Conservation (phyloP, 1,140 invertebrate genomes). For the Drosophila quadrilineata region DNA sequence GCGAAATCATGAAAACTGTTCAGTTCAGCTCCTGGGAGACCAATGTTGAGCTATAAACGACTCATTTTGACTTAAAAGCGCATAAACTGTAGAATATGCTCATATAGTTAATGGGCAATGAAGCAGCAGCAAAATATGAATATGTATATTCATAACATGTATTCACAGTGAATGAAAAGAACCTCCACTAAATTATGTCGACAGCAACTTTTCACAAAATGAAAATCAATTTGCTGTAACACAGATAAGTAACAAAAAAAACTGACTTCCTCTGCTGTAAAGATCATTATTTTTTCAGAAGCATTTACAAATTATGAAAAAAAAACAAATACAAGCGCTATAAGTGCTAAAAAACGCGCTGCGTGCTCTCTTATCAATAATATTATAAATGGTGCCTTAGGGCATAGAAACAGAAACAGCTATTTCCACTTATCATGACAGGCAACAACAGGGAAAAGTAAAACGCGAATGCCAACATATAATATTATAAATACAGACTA, state of each 20-base stretch:
- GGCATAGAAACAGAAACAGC: conserved; percentile 27
- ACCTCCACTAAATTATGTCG: neutral
- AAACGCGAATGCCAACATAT: conserved; percentile 11
- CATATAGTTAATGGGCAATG: conserved; percentile 2
- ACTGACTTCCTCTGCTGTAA: neutral
- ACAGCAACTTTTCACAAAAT: too few species aligned
- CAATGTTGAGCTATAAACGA: conserved; percentile 9
- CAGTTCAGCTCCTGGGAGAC: conserved; percentile 12
- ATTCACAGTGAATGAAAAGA: too few species aligned
- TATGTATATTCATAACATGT: too few species aligned
- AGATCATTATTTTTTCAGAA: conserved; percentile 3
- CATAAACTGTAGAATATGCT: conserved; percentile 4
- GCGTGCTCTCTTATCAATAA: conserved; percentile 35
- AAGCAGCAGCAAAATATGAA: neutral
- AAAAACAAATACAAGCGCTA: too few species aligned
- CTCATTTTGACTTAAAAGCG: conserved; percentile 18
- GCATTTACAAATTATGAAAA: conserved; percentile 14
- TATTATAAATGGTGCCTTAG: conserved; percentile 34
- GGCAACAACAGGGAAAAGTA: conserved; percentile 10
- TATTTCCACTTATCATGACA: conserved; percentile 48
- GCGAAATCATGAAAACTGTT: conserved; percentile 19
- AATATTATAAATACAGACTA: conserved; percentile 15
- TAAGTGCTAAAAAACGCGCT: too few species aligned
- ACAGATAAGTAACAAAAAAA: neutral
- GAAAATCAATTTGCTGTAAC: too few species aligned